A percentile compares a stretch with the other conserved stretches of the same genome.
phyloP scores from a whole-genome alignment of 2,113 vertebrate genomes.

The Neopipo cinnamomea region DNA sequence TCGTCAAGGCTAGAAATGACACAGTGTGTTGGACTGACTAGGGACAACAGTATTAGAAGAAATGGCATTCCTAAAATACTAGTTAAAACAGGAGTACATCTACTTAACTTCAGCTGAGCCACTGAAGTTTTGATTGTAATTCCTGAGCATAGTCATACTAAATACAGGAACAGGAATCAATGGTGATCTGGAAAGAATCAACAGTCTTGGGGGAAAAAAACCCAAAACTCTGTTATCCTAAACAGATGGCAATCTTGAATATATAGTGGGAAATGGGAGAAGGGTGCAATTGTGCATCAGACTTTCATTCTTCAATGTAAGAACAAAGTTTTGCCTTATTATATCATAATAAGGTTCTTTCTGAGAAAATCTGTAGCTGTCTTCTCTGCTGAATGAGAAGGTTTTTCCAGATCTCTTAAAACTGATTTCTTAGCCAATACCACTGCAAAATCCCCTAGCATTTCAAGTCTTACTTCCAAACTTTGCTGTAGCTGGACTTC shows the following conservation, averaged over 20 bases:
- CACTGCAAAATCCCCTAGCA: neutral
- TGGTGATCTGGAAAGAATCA: neutral
- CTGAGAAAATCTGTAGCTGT: neutral
- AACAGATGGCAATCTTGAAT: conserved; percentile 6
- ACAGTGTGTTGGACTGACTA: neutral
- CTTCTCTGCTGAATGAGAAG: neutral
- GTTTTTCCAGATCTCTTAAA: neutral
- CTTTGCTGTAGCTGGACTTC: neutral
- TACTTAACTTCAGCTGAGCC: neutral
- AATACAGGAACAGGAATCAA: neutral
- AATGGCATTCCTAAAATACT: neutral
- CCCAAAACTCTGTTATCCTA: neutral
- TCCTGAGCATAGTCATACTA: neutral
- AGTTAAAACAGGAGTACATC: neutral
- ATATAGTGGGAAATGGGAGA: neutral
- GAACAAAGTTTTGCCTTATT: neutral
- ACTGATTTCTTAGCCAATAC: neutral
- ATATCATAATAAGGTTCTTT: neutral
- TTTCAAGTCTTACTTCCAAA: neutral
- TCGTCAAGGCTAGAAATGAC: neutral
- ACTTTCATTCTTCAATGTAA: neutral
- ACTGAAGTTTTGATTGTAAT: neutral
- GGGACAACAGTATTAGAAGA: neutral
- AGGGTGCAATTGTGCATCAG: neutral
- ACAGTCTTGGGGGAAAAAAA: rapidly evolving